Evolutionary conservation across 2,797 vertebrate genomes (phyloP), one percentile per base, ranked within the genome.

Genomic region (Enteromius unitaeniatus): DNA sequence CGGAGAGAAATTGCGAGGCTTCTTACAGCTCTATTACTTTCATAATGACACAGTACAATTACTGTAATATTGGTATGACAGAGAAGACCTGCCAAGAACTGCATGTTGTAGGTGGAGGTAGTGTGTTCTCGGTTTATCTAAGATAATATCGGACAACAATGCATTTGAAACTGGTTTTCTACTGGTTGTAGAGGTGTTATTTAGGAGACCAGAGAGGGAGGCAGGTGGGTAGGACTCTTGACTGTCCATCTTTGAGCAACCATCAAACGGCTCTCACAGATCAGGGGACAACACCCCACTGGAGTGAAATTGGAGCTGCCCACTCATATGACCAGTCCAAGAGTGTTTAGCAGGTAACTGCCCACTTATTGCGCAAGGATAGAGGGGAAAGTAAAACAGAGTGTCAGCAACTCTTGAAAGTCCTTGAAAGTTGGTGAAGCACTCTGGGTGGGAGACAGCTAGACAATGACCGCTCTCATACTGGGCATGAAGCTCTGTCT

Each of bases 371-470:
- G 75, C 78, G 79, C 83, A 78, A 62, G 69, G 72, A 82, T 85
- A 85, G 88, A 86, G 80, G 77, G 79, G 81, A 82, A 86, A 84
- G 88, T 88, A 90, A 86, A 91, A 83, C 68, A 84, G 86, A 81
- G 72, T 86, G 84, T 88, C 85, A 85, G 85, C 84, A 86, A 87
- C 87, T 89, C 85, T 88, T 79, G 78, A 86, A 89, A 90, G 89
- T 90, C 87, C 88, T 91, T 87, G 86, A 90, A 91, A 91, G 89
- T 91, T 87, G 79, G 87, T 89, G 84, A 88, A 89, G 87, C 89
- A 89, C 88, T 88, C 87, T 82, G 70, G 87, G 89, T 88, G 86
- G 89, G 83, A 87, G 86, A 84, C 85, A 89, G 85, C 84, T 70
- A 84, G 82, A 90, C 87, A 88, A 87, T 89, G 86, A 86, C 81